Percentiles rank a stretch among this genome's conserved stretches.
phyloP scores from a whole-genome alignment of 2,797 vertebrate species.

The Pangasius krempfi region DNA sequence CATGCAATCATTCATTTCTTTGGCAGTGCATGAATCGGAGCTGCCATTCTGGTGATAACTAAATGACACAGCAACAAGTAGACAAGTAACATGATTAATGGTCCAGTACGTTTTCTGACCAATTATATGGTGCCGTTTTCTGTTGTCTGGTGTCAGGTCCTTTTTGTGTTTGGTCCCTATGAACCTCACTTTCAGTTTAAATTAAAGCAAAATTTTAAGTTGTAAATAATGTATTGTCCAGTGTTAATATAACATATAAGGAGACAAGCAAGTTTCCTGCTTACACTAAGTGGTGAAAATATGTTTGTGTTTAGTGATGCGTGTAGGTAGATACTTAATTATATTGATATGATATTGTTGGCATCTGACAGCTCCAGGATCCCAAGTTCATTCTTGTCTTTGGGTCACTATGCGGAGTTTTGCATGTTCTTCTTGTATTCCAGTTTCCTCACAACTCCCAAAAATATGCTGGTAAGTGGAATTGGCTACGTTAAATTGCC shows the following conservation, averaged over 20 bases:
- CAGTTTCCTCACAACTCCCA: not conserved
- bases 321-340: not conserved
- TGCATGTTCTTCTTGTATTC: not conserved
- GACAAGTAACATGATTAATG: slow-evolving; percentile 14
- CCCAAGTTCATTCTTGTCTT: not conserved
- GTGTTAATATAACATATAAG: not conserved
- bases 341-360: not conserved
- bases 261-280: not conserved
- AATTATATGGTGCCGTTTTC: not conserved
- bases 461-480: not conserved
- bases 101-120: not conserved
- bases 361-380: not conserved
- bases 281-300: not conserved
- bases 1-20: not conserved
- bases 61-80: slow-evolving; percentile 3
- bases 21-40: not conserved
- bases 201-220: not conserved
- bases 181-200: not conserved
- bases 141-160: not conserved
- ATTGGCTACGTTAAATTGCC: not conserved
- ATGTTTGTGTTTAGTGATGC: not conserved
- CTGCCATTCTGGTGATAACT: slow-evolving; percentile 10
- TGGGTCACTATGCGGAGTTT: not conserved
- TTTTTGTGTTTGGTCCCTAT: not conserved
- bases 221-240: not conserved